Conservation (phyloP, 2,888 invertebrate species). For the Drosophila monieri region DNA sequence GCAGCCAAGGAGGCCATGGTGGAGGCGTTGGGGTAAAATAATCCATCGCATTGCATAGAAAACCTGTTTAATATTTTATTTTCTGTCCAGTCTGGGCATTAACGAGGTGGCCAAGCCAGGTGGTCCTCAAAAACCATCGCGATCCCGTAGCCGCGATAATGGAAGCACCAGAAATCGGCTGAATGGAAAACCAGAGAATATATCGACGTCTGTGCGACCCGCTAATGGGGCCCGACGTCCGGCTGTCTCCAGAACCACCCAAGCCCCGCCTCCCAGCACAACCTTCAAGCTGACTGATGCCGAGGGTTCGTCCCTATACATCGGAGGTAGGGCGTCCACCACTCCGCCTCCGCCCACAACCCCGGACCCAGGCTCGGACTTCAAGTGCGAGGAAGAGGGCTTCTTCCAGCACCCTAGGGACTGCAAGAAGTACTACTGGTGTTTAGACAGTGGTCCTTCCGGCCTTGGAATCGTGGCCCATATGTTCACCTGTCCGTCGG, state of each 20-base stretch:
- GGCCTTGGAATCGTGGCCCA: slow-evolving; percentile 95
- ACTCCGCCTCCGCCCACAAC: slow-evolving; percentile 90
- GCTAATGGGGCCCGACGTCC: slow-evolving; percentile 55
- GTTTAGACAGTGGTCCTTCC: slow-evolving; percentile 94
- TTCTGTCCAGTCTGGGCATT: slow-evolving; percentile 71
- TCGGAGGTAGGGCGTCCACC: slow-evolving; percentile 84
- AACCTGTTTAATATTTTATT: not conserved
- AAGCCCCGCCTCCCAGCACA: slow-evolving; percentile 77
- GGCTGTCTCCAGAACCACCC: slow-evolving; percentile 44
- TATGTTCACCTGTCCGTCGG: slow-evolving; percentile 96
- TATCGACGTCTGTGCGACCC: slow-evolving; percentile 46
- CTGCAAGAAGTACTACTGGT: slow-evolving; percentile 98
- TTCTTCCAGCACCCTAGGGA: slow-evolving; percentile 96
- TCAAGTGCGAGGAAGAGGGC: slow-evolving; percentile 96
- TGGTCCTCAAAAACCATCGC: slow-evolving; percentile 76
- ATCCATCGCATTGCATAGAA: not conserved
- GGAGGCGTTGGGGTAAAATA: slow-evolving; percentile 86
- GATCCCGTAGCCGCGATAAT: slow-evolving; percentile 79
- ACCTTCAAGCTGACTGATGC: slow-evolving; percentile 74
- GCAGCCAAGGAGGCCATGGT: slow-evolving; percentile 93
- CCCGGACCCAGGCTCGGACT: slow-evolving; percentile 94
- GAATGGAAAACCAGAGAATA: slow-evolving; percentile 59
- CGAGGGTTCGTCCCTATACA: slow-evolving; percentile 77
- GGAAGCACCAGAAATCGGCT: slow-evolving; percentile 69
- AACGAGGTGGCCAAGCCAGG: slow-evolving; percentile 82